Percentiles rank a stretch among this genome's conserved stretches.
These are phyloP conservation scores for Acipenser ruthenus DNA, from an alignment of 2,797 vertebrate genomes.

Conservation along the genomic window DNA sequence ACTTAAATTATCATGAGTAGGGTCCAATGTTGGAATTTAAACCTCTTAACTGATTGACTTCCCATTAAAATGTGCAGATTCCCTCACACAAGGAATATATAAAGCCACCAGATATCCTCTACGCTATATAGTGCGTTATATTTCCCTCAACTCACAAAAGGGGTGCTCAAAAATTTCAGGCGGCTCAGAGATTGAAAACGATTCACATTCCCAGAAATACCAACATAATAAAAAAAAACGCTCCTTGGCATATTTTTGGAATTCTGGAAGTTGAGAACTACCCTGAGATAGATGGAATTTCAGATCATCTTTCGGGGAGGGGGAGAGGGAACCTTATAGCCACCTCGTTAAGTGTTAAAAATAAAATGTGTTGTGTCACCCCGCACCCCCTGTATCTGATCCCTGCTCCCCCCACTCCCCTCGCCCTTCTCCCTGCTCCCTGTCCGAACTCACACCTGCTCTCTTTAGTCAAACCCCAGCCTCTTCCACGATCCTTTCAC, in stretches of 20 bases:
- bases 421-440: not conserved
- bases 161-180: conserved; percentile 1
- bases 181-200: no score
- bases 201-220: no score
- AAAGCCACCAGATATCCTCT: no score
- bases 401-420: not conserved
- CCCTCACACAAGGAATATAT: no score
- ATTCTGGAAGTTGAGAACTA: conserved; percentile 1
- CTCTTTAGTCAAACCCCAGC: conserved; percentile 12
- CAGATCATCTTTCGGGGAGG: conserved; percentile 16
- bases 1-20: no score
- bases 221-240: no score
- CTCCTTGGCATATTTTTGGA: not conserved
- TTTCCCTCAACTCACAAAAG: conserved; percentile 8
- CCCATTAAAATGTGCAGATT: no score
- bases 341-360: conserved; percentile 64
- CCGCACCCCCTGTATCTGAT: conserved; percentile 13
- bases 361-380: conserved; percentile 51
- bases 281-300: conserved; percentile 11
- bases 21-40: no score
- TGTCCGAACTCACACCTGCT: conserved; percentile 6
- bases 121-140: no score
- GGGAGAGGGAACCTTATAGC: conserved; percentile 49
- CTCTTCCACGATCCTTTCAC: not conserved
- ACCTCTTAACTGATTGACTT: no score